These are phyloP conservation scores for Beroe ovata DNA, from an alignment of 37 sponge, comb jelly and placozoan species.

Conservation along the genomic window DNA sequence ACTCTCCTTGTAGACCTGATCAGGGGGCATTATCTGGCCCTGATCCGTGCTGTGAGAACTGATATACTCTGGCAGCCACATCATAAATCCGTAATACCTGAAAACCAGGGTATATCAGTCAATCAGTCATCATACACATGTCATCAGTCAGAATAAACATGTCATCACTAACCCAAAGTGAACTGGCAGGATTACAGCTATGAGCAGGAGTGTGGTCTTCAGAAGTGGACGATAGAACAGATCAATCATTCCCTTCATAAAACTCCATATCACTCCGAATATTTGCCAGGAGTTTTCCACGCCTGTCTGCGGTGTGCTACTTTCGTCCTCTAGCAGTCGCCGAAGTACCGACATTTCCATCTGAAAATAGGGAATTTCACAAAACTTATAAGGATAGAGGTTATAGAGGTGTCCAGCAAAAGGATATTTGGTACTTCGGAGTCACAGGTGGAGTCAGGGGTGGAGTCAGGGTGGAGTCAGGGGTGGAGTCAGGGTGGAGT, in stretches of 20 bases:
- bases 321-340: no score
- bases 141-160: background rate
- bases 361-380: no score
- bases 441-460: no score
- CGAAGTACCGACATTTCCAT: no score
- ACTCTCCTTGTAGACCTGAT: conserved; percentile 70
- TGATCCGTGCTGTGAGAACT: conserved; percentile 7
- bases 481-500: no score
- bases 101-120: background rate
- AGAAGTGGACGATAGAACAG: background rate
- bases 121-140: background rate
- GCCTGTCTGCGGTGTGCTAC: no score
- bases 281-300: no score
- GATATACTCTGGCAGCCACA: conserved; percentile 96
- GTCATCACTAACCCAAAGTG: conserved; percentile 47
- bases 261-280: background rate
- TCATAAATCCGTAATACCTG: conserved; percentile 87
- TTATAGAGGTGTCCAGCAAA: no score
- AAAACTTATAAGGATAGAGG: no score
- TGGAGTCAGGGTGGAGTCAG: no score
- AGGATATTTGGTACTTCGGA: no score
- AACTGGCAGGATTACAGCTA: conserved; percentile 47
- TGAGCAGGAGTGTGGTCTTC: conserved; percentile 45
- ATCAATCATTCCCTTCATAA: background rate
- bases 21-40: background rate